Conservation (phyloP, 37 sponge, comb jelly and placozoan species). For the Chondrilla cf. caribensis region DNA sequence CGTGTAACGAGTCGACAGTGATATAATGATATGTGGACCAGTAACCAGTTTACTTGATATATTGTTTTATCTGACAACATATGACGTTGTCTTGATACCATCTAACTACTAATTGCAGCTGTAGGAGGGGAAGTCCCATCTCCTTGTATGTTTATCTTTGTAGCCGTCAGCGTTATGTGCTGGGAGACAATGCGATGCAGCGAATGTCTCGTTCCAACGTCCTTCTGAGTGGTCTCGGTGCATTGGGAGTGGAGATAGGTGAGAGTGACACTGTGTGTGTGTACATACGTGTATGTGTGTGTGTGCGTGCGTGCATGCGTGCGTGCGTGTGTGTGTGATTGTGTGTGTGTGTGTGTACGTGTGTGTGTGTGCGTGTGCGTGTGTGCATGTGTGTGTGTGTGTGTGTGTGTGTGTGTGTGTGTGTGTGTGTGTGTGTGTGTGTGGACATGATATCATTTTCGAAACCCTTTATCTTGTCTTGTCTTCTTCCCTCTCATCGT, state of each 20-base stretch:
- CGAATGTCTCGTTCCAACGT: conserved; percentile 77
- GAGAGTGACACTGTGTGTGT: neutral
- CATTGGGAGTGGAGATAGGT: conserved; percentile 91
- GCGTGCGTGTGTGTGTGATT: conserved; percentile 19
- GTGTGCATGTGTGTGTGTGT: too few species aligned
- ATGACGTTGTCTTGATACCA: neutral
- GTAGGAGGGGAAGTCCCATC: neutral
- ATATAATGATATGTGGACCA: too few species aligned
- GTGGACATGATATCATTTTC: neutral
- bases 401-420: conserved; percentile 1
- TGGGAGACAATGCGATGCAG: conserved; percentile 91
- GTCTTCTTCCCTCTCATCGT: neutral
- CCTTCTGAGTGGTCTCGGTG: conserved; percentile 83
- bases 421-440: neutral
- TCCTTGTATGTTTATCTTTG: neutral
- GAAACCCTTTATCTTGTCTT: too few species aligned
- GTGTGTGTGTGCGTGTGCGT: neutral
- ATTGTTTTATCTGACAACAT: neutral
- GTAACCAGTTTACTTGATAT: neutral
- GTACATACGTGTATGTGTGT: neutral
- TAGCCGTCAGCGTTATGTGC: conserved; percentile 92
- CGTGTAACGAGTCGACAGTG: too few species aligned
- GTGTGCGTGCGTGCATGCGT: neutral
- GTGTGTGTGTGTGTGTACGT: neutral
- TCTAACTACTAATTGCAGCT: too few species aligned